A percentile compares a stretch with the other conserved stretches of the same genome.
phyloP scores from a whole-genome alignment of 2,888 invertebrate genomes.

The Drosophila picticornis region DNA sequence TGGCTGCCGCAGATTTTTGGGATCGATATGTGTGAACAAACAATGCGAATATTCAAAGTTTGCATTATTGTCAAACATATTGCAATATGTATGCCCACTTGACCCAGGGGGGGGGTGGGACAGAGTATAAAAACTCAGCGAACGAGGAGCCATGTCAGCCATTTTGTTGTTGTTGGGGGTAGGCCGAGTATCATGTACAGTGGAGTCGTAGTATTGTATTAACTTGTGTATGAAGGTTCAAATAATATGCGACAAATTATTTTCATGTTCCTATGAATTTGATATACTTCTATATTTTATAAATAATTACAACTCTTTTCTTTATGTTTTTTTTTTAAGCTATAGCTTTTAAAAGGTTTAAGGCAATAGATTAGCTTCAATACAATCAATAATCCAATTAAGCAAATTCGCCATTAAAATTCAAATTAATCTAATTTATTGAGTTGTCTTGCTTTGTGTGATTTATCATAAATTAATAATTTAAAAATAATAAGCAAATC shows the following conservation, averaged over 20 bases:
- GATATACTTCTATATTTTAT: neutral
- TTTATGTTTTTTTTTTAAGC: neutral
- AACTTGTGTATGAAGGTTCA: neutral
- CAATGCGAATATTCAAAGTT: neutral
- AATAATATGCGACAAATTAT: neutral
- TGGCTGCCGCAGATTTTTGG: neutral
- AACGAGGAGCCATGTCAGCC: slow-evolving; percentile 43
- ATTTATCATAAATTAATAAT: slow-evolving; percentile 1
- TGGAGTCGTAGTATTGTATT: slow-evolving; percentile 5
- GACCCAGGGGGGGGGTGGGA: neutral
- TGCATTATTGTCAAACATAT: neutral
- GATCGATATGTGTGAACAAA: neutral
- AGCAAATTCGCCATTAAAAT: neutral
- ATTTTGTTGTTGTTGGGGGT: slow-evolving; percentile 47
- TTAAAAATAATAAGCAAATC: neutral
- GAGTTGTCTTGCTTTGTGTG: neutral
- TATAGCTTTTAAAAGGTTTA: neutral
- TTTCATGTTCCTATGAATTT: neutral
- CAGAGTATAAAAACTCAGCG: slow-evolving; percentile 6
- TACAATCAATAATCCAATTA: slow-evolving; percentile 5
- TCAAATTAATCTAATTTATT: slow-evolving; percentile 3
- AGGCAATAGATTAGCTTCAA: neutral
- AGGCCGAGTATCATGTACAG: slow-evolving; percentile 49
- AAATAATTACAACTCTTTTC: neutral
- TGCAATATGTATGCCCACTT: slow-evolving; percentile 3